These are phyloP conservation scores for Agrochola circellaris DNA, from an alignment of 2,888 invertebrate species.

Conservation along the genomic window DNA sequence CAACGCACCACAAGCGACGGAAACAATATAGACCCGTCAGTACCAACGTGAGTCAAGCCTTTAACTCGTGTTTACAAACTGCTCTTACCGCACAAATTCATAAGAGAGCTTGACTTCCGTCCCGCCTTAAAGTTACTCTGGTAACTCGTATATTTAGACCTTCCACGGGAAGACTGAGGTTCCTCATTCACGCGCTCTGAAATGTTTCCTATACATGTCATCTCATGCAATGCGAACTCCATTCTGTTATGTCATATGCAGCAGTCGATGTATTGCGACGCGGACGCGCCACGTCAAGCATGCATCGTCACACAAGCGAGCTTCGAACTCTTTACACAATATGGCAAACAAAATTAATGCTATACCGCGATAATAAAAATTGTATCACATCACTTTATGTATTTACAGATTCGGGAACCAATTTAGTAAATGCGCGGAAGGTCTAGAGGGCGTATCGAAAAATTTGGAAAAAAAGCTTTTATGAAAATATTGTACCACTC, in stretches of 20 bases:
- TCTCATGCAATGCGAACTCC: slow-evolving; percentile 78
- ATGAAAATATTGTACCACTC: slow-evolving; percentile 77
- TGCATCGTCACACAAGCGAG: slow-evolving; percentile 82
- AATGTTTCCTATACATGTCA: slow-evolving; percentile 91
- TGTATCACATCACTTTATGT: slow-evolving; percentile 70
- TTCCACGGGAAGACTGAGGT: slow-evolving; percentile 95
- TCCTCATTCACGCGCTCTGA: slow-evolving; percentile 95
- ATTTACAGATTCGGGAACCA: slow-evolving; percentile 78
- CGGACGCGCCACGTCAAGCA: slow-evolving; percentile 69
- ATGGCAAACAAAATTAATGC: slow-evolving; percentile 83
- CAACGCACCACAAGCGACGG: slow-evolving; percentile 87
- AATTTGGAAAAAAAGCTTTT: slow-evolving; percentile 82
- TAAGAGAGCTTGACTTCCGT: slow-evolving; percentile 98
- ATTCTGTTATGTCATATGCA: slow-evolving; percentile 59
- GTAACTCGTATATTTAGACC: slow-evolving; percentile 96
- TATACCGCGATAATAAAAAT: slow-evolving; percentile 73
- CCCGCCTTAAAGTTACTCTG: slow-evolving; percentile 96
- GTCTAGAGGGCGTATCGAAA: slow-evolving; percentile 81
- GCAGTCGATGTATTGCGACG: slow-evolving; percentile 56
- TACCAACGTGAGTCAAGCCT: slow-evolving; percentile 85
- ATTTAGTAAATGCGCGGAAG: slow-evolving; percentile 86
- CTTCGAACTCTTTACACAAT: slow-evolving; percentile 66
- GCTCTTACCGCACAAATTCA: slow-evolving; percentile 98
- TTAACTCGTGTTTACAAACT: slow-evolving; percentile 82
- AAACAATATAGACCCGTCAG: slow-evolving; percentile 73